Base-by-base conservation (phyloP, 2,113 vertebrate species). In the rabbit (Oryctolagus cuniculus) region DNA sequence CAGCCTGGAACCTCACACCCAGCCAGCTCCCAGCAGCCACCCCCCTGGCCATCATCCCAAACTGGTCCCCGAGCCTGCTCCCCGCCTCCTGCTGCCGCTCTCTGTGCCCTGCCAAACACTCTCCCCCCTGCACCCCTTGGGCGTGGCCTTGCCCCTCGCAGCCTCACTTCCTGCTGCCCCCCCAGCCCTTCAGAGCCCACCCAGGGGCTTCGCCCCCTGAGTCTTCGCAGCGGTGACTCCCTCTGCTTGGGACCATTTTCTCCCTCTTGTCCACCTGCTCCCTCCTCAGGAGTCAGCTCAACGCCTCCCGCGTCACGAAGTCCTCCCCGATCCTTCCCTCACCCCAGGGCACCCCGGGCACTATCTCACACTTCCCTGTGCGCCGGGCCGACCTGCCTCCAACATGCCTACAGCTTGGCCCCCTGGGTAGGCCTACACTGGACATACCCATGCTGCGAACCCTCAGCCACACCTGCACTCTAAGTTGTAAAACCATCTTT, bases 51-150 rank as follows among this genome's bases (percentile, higher is more conserved):
- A 4, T 6, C 0, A 3, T 22, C 4, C n/a, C 12, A 10, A 25
- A 34, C 10, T 44, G 44, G 9, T 9, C 67, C 27, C 16, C 9
- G 2, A 25, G n/a, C 22, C 11, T 34, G 36, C 55, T 24, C 36
- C 24, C 74, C 22, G 15, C 3, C 81, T 34, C 38, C 49, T n/a
- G 17, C 4, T 1, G 1, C 10, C 0, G 22, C 51, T 29, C 44
- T 58, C 67, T 2, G 10, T 0, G 0, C 24, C 29, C 31, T 15
- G 49, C 25, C 51, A n/a, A 38, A n/a, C 1, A 19, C 77, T 13
- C 36, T 0, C 15, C 10, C 24, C 31, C 55, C 19, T 10, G 19
- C 31, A 19, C 31, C 21, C 64, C 31, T 70, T 44, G 15, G 34
- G 75, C n/a, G 8, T 38, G n/a, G n/a, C 1, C 12, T 11, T 31